A percentile compares a stretch with the other conserved stretches of the same genome.
These are phyloP conservation scores for Fistularia commersonii DNA, from an alignment of 2,797 vertebrate species.

Conservation along the genomic window DNA sequence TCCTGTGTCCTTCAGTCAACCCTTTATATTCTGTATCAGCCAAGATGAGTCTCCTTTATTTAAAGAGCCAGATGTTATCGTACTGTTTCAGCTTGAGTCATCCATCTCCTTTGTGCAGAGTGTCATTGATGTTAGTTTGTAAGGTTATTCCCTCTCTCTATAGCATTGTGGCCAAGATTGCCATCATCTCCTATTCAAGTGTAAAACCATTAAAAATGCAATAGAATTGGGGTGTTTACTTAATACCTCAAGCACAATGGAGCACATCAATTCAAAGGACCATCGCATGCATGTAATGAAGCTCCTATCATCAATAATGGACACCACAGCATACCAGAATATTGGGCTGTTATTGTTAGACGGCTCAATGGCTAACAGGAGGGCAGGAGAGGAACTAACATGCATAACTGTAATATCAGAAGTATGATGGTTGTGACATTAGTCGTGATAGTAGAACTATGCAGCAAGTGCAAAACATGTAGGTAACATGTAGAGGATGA, in stretches of 20 bases:
- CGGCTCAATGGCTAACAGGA: slow-evolving; percentile 42
- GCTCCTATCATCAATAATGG: slow-evolving; percentile 73
- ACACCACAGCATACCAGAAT: slow-evolving; percentile 55
- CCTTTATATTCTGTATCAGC: slow-evolving; percentile 15
- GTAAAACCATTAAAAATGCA: slow-evolving; percentile 68
- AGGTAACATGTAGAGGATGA: too few relatives aligned
- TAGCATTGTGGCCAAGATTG: slow-evolving; percentile 2
- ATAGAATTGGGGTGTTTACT: slow-evolving; percentile 53
- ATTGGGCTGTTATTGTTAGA: slow-evolving; percentile 55
- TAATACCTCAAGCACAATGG: slow-evolving; percentile 56
- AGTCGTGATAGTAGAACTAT: background rate
- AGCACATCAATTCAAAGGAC: slow-evolving; percentile 45
- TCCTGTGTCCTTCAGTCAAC: slow-evolving; percentile 15
- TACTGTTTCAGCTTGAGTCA: slow-evolving; percentile 14
- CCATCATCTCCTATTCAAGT: slow-evolving; percentile 47
- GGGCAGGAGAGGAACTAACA: slow-evolving; percentile 16
- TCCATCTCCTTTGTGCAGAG: slow-evolving; percentile 28
- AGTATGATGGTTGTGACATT: slow-evolving; percentile 23
- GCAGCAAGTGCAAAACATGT: too few relatives aligned
- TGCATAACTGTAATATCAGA: slow-evolving; percentile 35
- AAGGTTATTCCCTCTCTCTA: slow-evolving; percentile 28
- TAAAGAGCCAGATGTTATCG: slow-evolving; percentile 17
- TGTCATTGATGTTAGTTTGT: slow-evolving; percentile 25
- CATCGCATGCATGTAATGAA: slow-evolving; percentile 67
- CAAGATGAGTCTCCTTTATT: slow-evolving; percentile 16